Base-by-base conservation (phyloP, 2,888 invertebrate genomes). In the Agrochola litura region DNA sequence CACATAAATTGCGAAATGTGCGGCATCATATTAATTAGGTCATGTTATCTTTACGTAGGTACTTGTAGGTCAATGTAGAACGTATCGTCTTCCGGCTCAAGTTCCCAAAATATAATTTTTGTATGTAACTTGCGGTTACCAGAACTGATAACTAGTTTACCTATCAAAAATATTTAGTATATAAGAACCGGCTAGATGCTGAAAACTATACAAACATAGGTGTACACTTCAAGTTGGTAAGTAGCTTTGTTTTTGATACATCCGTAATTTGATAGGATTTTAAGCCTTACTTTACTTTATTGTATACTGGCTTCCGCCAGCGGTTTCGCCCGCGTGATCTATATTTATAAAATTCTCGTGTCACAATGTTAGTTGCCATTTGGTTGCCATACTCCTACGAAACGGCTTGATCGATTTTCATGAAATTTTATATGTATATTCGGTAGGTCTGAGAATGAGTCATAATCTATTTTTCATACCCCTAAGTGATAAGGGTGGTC, bases 41-140 rank as follows among this genome's bases (percentile, higher is more conserved):
- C 91, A 97, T 97, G 96, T 76, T 52, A 76, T 61, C 30, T 43
- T 37, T 30, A 30, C 8, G 22, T 56, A 56, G 6, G 46, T 77
- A 52, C 6, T 1, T 41, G 12, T 65, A 22, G 8, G 25, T 49
- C 14, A n/a, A 37, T n/a, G 16, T 16, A 16, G n/a, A 6, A 68
- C 68, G 58, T 77, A 76, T 75, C 49, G 8, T 25, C 25, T 56
- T 76, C 56, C 12, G 76, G 76, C 54, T 64, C 22, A 10, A 16
- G 46, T 46, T 25, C 9, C 54, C 30, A 25, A 54, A 25, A 43
- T 14, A 0, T 14, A 1, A 1, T 19, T 41, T 19, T 54, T n/a
- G 12, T 19, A 14, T 10, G 9, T 8, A 6, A 25, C 0, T 56
- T 64, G 69, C 19, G 79, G 63, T 68, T 68, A 37, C 25, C 6